Percentiles rank a stretch among this genome's conserved stretches.
phyloP scores from a whole-genome alignment of 2,888 invertebrate species.

The Sphaerolaimus hirsutus region DNA sequence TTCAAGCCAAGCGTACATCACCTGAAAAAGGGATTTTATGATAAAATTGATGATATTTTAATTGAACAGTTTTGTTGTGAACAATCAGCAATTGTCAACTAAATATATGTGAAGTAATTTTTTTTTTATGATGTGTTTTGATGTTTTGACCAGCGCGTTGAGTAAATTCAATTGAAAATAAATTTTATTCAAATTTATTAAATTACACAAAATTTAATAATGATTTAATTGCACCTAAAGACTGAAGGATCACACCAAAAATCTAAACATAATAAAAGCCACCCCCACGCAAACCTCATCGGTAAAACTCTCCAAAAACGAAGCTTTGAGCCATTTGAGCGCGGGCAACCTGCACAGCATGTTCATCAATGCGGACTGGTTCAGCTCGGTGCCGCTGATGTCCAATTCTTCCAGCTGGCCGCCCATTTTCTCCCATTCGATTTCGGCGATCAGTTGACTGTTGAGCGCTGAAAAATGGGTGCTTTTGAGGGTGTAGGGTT shows the following conservation, averaged over 20 bases:
- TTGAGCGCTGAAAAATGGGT: slow-evolving; percentile 52
- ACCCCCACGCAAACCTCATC: slow-evolving; percentile 41
- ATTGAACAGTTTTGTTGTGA: too few relatives aligned
- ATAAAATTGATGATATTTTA: too few relatives aligned
- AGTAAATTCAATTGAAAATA: too few relatives aligned
- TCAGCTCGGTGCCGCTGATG: slow-evolving; percentile 82
- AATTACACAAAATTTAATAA: too few relatives aligned
- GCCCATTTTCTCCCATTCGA: slow-evolving; percentile 98
- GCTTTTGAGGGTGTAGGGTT: too few relatives aligned
- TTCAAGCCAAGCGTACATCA: slow-evolving; percentile 70
- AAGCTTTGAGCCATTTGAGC: slow-evolving; percentile 68
- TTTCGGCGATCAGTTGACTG: slow-evolving; percentile 72
- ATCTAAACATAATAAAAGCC: not conserved
- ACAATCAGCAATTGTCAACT: too few relatives aligned
- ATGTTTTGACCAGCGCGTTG: too few relatives aligned
- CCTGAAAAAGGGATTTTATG: slow-evolving; percentile 29
- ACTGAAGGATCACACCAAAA: too few relatives aligned
- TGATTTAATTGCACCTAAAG: too few relatives aligned
- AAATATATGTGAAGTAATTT: too few relatives aligned
- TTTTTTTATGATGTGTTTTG: too few relatives aligned
- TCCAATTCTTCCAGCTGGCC: slow-evolving; percentile 69
- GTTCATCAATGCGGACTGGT: slow-evolving; percentile 70
- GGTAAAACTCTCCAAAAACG: slow-evolving; percentile 88
- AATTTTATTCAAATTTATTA: too few relatives aligned
- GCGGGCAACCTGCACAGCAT: slow-evolving; percentile 64